Evolutionary conservation across 92 coral and sea anemone species (phyloP).

Genomic region (Palythoa grandis): DNA sequence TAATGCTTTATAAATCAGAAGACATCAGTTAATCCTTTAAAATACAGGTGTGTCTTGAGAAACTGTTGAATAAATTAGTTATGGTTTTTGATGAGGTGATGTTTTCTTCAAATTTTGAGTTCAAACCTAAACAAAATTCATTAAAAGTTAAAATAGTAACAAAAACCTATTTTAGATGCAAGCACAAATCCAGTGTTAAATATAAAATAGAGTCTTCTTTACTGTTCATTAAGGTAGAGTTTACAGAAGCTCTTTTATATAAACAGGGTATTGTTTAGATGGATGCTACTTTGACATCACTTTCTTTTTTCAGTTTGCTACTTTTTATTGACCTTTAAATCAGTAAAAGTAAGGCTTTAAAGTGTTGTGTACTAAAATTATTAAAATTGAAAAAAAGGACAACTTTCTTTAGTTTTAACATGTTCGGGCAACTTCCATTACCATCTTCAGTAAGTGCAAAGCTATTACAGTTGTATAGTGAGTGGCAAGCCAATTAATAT

Average conservation of each 20-base stretch:
- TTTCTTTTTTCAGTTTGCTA: neutral
- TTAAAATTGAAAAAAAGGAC: no score
- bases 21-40: neutral
- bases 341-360: no score
- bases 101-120: neutral
- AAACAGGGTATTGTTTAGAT: constrained; percentile 30
- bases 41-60: neutral
- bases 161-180: neutral
- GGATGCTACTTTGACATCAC: constrained; percentile 23
- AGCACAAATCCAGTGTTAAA: neutral
- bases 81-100: neutral
- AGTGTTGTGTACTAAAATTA: no score
- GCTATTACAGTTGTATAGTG: no score
- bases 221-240: constrained; percentile 1
- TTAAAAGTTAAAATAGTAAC: neutral
- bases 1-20: neutral
- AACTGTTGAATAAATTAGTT: neutral
- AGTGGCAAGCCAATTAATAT: no score
- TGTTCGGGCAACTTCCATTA: no score
- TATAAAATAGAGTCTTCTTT: neutral
- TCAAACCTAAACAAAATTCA: neutral
- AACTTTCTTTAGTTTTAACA: no score
- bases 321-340: no score
- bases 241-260: neutral
- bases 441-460: no score